These are phyloP conservation scores for Natrix natrix DNA, from an alignment of 2,797 vertebrate genomes.

Conservation along the genomic window DNA sequence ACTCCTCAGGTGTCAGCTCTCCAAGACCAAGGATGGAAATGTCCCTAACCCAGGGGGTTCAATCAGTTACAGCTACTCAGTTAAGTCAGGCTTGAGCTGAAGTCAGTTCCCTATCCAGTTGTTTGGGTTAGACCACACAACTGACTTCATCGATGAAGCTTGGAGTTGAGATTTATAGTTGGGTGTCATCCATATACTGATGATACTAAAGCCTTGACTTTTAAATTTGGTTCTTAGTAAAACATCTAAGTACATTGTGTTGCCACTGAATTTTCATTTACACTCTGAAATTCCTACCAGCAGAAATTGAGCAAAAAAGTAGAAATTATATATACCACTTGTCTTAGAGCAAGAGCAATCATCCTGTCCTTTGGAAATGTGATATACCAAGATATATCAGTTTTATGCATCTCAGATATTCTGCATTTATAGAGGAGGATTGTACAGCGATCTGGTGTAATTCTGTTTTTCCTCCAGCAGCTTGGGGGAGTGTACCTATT, in stretches of 20 bases:
- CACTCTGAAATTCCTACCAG: neutral
- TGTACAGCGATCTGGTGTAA: neutral
- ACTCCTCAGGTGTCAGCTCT: neutral
- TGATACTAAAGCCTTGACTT: neutral
- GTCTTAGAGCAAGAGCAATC: neutral
- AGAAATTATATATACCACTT: neutral
- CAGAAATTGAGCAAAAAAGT: constrained; percentile 11
- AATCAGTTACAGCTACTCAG: neutral
- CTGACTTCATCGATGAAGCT: neutral
- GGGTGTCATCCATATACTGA: neutral
- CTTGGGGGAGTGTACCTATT: neutral
- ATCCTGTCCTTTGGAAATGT: neutral
- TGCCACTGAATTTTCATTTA: constrained; percentile 20
- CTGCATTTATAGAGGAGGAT: neutral
- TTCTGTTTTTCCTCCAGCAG: neutral
- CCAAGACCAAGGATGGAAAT: neutral
- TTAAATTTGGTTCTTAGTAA: accelerated
- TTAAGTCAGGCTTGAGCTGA: neutral
- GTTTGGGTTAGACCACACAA: neutral
- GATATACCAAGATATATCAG: neutral
- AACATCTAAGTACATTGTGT: constrained; percentile 24
- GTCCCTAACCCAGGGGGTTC: neutral
- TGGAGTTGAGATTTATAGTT: neutral
- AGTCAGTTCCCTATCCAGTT: neutral
- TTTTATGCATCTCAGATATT: neutral